These are phyloP conservation scores for Eriocheir sinensis DNA, from an alignment of 1,140 invertebrate species.

Conservation along the genomic window DNA sequence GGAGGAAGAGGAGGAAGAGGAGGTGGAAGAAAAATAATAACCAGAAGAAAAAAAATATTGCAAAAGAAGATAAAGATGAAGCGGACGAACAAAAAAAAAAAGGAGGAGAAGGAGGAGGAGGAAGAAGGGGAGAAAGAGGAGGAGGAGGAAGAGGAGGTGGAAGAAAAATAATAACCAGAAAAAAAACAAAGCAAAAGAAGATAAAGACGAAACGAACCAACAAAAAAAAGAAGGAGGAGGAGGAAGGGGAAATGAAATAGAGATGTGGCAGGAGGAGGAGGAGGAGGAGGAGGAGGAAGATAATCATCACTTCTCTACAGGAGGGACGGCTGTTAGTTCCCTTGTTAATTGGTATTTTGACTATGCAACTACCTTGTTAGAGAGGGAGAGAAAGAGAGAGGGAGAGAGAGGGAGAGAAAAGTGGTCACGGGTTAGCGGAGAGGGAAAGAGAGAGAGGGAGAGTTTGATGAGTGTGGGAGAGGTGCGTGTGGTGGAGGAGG, in stretches of 20 bases:
- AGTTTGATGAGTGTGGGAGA: neutral
- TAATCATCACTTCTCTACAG: neutral
- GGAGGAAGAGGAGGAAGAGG: no score
- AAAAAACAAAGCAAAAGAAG: no score
- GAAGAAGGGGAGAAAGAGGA: neutral
- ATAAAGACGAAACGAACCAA: no score
- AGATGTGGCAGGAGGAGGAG: neutral
- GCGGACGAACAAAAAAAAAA: neutral
- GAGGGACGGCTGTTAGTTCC: neutral
- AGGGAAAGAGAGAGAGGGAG: neutral
- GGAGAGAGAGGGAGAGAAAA: neutral
- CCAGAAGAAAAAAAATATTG: no score
- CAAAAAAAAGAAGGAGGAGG: neutral
- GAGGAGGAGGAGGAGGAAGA: neutral
- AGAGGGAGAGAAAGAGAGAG: neutral
- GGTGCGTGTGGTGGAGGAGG: no score
- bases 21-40: no score
- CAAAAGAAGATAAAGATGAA: neutral
- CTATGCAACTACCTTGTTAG: conserved; percentile 51
- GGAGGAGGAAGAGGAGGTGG: neutral
- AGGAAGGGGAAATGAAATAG: neutral
- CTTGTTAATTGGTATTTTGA: conserved; percentile 54
- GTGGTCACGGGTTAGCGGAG: no score
- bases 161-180: no score
- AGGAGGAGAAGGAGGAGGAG: neutral